phyloP scores from a whole-genome alignment of 1,140 invertebrate genomes.

The Aphelinus atriplicis region DNA sequence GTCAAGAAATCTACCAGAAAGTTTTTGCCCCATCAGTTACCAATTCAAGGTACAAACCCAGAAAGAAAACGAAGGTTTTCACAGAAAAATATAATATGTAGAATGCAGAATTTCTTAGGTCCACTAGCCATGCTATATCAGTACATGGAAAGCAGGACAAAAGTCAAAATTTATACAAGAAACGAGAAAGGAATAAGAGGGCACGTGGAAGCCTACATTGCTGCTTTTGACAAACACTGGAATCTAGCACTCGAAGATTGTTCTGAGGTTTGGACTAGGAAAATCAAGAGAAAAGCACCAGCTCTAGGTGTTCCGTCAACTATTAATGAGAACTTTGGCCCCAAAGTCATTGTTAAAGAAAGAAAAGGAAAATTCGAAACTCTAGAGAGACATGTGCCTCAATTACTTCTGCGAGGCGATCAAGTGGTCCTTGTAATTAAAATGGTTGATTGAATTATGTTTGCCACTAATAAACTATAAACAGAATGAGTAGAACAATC shows the following conservation, averaged over 20 bases:
- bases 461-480: not conserved
- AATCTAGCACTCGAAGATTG: conserved; percentile 90
- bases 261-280: conserved; percentile 83
- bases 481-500: no score
- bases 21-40: conserved; percentile 59
- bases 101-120: conserved; percentile 71
- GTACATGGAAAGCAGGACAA: conserved; percentile 69
- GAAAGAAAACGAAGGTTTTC: conserved; percentile 30
- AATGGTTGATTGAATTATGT: conserved; percentile 50
- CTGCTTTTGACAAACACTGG: conserved; percentile 95
- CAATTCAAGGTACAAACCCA: not conserved
- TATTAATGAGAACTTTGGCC: conserved; percentile 47
- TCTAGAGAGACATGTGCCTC: conserved; percentile 78
- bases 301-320: conserved; percentile 61
- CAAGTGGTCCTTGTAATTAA: conserved; percentile 77
- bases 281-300: conserved; percentile 70
- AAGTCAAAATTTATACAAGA: conserved; percentile 77
- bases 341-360: conserved; percentile 66
- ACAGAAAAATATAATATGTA: conserved; percentile 70
- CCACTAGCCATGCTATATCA: conserved; percentile 73
- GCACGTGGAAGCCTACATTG: conserved; percentile 80
- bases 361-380: conserved; percentile 72
- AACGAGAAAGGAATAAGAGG: conserved; percentile 77
- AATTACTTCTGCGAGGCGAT: conserved; percentile 86
- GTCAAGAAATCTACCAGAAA: conserved; percentile 43